phyloP scores from a whole-genome alignment of 2,797 vertebrate species.

The Spinibarbus caldwelli region DNA sequence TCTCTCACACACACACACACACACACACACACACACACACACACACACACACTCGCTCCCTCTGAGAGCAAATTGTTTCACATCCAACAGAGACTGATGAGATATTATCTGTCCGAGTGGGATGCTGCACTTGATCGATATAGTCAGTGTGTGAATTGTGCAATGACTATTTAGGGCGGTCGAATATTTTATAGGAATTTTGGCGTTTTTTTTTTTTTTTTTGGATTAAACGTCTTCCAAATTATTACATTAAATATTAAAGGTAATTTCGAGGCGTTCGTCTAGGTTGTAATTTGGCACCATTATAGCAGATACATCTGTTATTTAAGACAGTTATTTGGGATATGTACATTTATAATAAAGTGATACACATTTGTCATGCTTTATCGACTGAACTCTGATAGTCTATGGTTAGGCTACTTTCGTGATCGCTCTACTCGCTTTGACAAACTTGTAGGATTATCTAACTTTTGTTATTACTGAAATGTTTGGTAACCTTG shows the following conservation, averaged over 20 bases:
- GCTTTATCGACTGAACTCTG: background rate
- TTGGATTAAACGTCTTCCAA: background rate
- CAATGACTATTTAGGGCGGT: constrained; percentile 4
- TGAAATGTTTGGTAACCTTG: background rate
- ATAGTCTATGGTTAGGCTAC: too few species aligned
- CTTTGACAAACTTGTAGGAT: background rate
- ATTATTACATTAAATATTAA: background rate
- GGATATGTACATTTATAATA: background rate
- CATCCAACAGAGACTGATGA: constrained; percentile 92
- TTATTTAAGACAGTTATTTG: background rate
- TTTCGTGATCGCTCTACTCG: too few species aligned
- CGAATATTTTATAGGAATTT: background rate
- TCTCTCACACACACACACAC: background rate
- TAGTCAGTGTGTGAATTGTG: constrained; percentile 56
- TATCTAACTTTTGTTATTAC: background rate
- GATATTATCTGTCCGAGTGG: constrained; percentile 87
- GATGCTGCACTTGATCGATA: constrained; percentile 79
- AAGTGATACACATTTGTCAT: background rate
- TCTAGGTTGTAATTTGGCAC: background rate
- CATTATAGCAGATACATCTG: background rate
- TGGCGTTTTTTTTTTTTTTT: background rate
- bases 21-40: too few species aligned
- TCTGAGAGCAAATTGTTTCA: constrained; percentile 93
- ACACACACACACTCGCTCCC: too few species aligned
- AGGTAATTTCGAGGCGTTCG: background rate